Percentiles rank a stretch among this genome's conserved stretches.
These are phyloP conservation scores for Varecia variegata DNA, from an alignment of 2,797 vertebrate genomes.

Conservation along the genomic window DNA sequence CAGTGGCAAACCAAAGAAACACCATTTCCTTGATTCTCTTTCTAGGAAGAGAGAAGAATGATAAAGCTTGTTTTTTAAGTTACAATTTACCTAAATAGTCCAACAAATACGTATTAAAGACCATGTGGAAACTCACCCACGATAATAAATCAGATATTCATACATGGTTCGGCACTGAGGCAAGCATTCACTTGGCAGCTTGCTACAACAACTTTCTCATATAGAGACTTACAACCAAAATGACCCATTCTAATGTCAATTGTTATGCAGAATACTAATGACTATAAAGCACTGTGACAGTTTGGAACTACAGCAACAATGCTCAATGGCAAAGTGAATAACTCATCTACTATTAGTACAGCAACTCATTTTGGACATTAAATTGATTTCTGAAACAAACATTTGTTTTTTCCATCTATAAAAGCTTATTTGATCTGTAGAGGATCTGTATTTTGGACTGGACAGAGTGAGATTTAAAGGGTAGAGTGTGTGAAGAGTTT, in stretches of 20 bases:
- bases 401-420: slow-evolving; percentile 74
- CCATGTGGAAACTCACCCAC: not conserved
- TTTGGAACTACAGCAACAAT: not conserved
- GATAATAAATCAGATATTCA: not conserved
- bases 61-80: not conserved
- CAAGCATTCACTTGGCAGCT: not conserved
- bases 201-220: not conserved
- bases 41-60: not conserved
- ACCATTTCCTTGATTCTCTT: not conserved
- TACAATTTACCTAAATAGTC: not conserved
- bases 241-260: not conserved
- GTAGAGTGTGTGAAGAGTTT: not conserved
- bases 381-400: slow-evolving; percentile 74
- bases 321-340: not conserved
- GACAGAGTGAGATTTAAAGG: slow-evolving; percentile 70
- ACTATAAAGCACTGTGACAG: not conserved
- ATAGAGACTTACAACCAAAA: not conserved
- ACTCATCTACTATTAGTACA: slow-evolving; percentile 52
- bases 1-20: not conserved
- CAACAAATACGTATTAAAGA: not conserved
- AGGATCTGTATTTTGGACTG: slow-evolving; percentile 71
- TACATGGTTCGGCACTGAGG: rapidly evolving
- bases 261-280: not conserved
- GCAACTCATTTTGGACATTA: slow-evolving; percentile 54
- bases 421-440: slow-evolving; percentile 51